Evolutionary conservation across 1,140 invertebrate species (phyloP).

Genomic region (Heliconius eleuchia): DNA sequence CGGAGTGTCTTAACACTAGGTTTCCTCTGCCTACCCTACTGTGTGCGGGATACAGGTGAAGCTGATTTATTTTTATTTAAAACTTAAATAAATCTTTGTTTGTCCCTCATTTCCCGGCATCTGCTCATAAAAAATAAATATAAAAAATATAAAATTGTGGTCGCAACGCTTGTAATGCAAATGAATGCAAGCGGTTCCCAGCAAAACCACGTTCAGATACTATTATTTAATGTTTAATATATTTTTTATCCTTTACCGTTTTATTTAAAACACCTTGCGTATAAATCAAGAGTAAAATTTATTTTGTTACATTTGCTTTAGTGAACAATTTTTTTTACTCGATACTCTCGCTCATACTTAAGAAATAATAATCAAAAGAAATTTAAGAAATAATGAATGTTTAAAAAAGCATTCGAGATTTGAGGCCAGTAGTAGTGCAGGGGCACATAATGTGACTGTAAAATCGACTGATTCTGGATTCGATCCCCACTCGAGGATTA

Average conservation of each 20-base stretch:
- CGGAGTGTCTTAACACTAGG: no score
- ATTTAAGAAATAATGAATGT: background rate
- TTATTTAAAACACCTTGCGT: background rate
- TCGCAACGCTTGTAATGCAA: constrained; percentile 4
- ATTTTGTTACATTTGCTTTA: background rate
- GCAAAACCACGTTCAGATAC: constrained; percentile 4
- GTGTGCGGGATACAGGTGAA: no score
- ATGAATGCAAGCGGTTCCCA: constrained; percentile 1
- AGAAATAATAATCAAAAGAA: background rate
- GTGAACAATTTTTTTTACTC: background rate
- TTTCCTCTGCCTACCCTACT: no score
- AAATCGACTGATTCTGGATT: no score
- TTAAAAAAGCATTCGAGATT: no score
- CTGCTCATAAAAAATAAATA: constrained; percentile 5
- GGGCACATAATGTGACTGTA: no score
- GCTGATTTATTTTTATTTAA: no score
- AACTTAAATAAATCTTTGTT: background rate
- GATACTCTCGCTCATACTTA: no score
- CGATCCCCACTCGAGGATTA: no score
- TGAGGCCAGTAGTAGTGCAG: no score
- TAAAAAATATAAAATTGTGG: background rate
- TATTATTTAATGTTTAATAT: constrained; percentile 12
- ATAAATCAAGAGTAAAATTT: background rate
- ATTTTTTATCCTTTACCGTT: background rate
- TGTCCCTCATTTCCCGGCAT: background rate